phyloP scores from a whole-genome alignment of 2,113 vertebrate genomes.

The Setophaga coronata region DNA sequence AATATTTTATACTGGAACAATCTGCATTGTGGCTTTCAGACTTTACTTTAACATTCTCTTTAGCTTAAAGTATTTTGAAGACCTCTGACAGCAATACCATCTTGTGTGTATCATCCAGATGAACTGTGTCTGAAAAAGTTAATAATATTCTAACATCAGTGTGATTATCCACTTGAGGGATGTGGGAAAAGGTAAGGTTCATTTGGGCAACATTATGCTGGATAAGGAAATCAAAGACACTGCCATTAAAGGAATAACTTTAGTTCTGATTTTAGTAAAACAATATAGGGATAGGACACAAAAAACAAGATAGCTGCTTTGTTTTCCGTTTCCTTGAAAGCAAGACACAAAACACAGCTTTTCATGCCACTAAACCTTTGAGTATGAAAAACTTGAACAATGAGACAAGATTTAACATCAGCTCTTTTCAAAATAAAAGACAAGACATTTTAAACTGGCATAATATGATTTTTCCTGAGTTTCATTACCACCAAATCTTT shows the following conservation, averaged over 20 bases:
- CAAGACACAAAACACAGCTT: neutral
- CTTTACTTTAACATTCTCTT: neutral
- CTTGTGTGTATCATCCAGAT: neutral
- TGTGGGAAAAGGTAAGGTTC: neutral
- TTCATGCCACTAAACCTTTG: neutral
- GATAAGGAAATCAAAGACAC: neutral
- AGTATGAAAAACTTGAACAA: neutral
- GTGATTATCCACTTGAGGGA: neutral
- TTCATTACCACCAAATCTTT: neutral
- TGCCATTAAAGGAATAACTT: neutral
- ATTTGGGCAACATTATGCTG: neutral
- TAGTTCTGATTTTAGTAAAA: neutral
- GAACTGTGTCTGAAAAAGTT: neutral
- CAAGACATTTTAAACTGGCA: neutral
- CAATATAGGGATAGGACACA: neutral
- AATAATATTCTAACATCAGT: neutral
- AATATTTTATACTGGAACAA: neutral
- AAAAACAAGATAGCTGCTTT: neutral
- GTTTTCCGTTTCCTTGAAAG: neutral
- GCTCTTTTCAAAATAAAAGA: neutral
- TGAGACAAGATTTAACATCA: neutral
- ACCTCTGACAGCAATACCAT: neutral
- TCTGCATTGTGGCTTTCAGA: neutral
- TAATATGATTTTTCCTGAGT: neutral
- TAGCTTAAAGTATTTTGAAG: neutral